Evolutionary conservation across 2,888 invertebrate species (phyloP), one percentile per base, ranked within the genome.

Genomic region (Polydrusus pterygomalis): DNA sequence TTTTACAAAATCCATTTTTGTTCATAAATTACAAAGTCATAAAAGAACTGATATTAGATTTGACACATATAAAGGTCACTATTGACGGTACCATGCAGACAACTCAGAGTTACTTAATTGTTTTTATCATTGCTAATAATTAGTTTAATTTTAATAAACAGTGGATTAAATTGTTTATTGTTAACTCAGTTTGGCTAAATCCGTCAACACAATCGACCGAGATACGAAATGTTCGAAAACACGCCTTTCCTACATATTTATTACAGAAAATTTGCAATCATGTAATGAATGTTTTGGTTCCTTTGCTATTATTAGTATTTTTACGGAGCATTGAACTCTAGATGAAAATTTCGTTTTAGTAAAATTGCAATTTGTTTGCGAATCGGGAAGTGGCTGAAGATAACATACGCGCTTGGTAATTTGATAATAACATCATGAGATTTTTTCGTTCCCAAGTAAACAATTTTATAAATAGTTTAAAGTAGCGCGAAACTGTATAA

Each of bases 201-300:
- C 64, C 54, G 74, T 69, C 74, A 74, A 74, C 74, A 74, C 45
- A 13, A 62, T 49, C 49, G 11, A 51, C 20, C 63, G 65, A 58
- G 64, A 40, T 70, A 63, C 49, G 47, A 73, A 77, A 77, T 49
- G 73, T 56, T 77, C 49, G 65, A 58, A 70, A 73, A 70, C 71
- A 77, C 74, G 77, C 77, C 77, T 77, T 68, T 34, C 69, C 68
- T 15, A 71, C 71, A 74, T 68, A 63, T 75, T 70, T 77, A 77
- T 77, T 69, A 64, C 71, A 58, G 72, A 71, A 77, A 68, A 74
- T 77, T 77, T 77, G 77, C 77, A 72, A 77, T 77, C 70, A 72
- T 72, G 74, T 64, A 77, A 77, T 76, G 68, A 76, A 74, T 74
- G 71, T 71, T 77, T 74, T 70, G 65, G 69, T 69, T 30, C 69